These are phyloP conservation scores for Phylloscopus whistleri DNA, from an alignment of 2,113 vertebrate genomes.

Conservation along the genomic window DNA sequence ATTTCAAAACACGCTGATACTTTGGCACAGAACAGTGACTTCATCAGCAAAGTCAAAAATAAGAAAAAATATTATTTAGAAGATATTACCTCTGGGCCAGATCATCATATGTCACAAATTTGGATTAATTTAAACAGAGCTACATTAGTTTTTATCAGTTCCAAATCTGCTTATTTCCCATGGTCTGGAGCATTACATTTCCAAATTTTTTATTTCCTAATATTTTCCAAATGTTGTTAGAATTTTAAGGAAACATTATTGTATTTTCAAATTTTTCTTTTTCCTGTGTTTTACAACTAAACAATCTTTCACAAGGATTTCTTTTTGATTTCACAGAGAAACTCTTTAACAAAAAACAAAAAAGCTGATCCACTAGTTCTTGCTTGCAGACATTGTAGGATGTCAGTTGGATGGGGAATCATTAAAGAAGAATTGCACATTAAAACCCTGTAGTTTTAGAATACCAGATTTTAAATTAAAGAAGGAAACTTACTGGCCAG, in stretches of 20 bases:
- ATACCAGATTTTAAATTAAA: not conserved
- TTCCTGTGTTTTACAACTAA: not conserved
- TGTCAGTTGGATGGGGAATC: not conserved
- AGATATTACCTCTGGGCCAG: not conserved
- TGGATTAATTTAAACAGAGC: not conserved
- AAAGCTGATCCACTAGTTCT: not conserved
- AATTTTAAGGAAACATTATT: not conserved
- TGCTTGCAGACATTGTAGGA: not conserved
- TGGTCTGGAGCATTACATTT: not conserved
- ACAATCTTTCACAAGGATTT: not conserved
- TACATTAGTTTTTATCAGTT: not conserved
- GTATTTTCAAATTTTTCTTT: not conserved
- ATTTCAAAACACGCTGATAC: not conserved
- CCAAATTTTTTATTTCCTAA: slow-evolving; percentile 28
- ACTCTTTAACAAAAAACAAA: not conserved
- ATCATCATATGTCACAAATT: slow-evolving; percentile 4
- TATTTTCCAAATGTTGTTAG: slow-evolving; percentile 37
- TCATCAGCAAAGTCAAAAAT: not conserved
- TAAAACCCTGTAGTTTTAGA: not conserved
- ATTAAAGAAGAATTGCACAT: not conserved
- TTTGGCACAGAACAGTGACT: not conserved
- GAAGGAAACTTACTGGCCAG: not conserved
- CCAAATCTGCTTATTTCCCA: not conserved
- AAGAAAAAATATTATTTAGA: not conserved
- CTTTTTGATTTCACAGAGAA: not conserved